Percentiles rank a stretch among this genome's conserved stretches.
phyloP scores from a whole-genome alignment of 2,888 invertebrate species.

The Tenthredo notha region DNA sequence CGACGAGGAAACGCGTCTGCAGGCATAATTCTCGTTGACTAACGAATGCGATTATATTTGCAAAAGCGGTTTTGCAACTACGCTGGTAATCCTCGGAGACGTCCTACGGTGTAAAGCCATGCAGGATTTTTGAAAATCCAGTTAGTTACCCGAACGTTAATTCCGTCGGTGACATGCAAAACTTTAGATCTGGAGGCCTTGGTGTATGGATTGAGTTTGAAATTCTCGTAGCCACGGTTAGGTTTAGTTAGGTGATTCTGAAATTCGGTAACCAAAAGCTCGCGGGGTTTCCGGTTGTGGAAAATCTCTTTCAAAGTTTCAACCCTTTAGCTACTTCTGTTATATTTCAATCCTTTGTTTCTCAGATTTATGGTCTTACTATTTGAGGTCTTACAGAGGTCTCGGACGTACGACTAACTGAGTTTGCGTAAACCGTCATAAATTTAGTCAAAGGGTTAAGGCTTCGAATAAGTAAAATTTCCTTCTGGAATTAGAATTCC shows the following conservation, averaged over 20 bases:
- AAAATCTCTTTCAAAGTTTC: conserved; percentile 50
- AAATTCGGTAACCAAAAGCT: conserved; percentile 39
- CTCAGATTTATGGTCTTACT: conserved; percentile 62
- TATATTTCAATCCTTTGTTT: conserved; percentile 63
- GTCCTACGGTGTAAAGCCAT: conserved; percentile 49
- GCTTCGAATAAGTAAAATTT: conserved; percentile 60
- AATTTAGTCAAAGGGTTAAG: conserved; percentile 65
- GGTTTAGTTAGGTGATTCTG: conserved; percentile 44
- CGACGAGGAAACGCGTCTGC: not conserved
- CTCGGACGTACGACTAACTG: conserved; percentile 50
- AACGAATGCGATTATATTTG: conserved; percentile 45
- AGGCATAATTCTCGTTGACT: not conserved
- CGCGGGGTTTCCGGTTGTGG: conserved; percentile 17
- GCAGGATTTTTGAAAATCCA: conserved; percentile 52
- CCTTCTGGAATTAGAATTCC: not conserved
- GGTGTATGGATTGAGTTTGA: conserved; percentile 23
- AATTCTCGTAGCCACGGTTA: conserved; percentile 14
- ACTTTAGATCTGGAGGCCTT: conserved; percentile 6
- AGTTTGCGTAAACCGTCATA: conserved; percentile 72
- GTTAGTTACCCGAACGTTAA: conserved; percentile 50
- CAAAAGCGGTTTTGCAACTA: conserved; percentile 24
- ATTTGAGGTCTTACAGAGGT: conserved; percentile 33
- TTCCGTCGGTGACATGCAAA: conserved; percentile 39
- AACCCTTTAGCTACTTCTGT: conserved; percentile 61
- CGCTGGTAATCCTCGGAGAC: conserved; percentile 34